Conservation (phyloP, 2,888 invertebrate genomes). For the Autographa gamma region DNA sequence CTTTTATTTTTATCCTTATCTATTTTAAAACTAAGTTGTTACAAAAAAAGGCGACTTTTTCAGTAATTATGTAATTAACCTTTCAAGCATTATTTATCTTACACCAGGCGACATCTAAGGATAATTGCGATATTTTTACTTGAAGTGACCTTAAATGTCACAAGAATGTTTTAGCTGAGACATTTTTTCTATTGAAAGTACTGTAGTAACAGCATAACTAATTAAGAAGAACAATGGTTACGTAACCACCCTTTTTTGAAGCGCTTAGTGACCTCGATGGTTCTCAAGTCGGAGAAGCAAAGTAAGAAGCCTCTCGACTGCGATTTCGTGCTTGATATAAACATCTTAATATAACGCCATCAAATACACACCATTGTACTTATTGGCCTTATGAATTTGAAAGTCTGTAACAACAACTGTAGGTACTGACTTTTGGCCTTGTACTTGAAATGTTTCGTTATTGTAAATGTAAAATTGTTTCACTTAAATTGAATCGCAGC, state of each 20-base stretch:
- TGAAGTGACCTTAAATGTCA: conserved; percentile 26
- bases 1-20: background rate
- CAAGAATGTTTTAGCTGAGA: conserved; percentile 21
- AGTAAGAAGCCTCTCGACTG: conserved; percentile 62
- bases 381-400: conserved; percentile 1
- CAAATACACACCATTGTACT: conserved; percentile 31
- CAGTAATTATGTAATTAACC: conserved; percentile 12
- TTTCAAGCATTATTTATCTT: conserved; percentile 23
- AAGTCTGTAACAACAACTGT: background rate
- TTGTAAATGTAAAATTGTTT: background rate
- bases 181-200: conserved; percentile 38
- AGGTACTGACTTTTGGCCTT: background rate
- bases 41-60: background rate
- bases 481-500: too few species aligned
- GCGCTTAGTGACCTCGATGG: conserved; percentile 53
- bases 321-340: conserved; percentile 61
- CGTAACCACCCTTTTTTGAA: conserved; percentile 62
- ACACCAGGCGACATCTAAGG: conserved; percentile 16
- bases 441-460: background rate
- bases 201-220: conserved; percentile 34
- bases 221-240: conserved; percentile 43
- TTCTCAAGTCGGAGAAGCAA: conserved; percentile 50
- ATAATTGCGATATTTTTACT: conserved; percentile 20
- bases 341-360: conserved; percentile 20
- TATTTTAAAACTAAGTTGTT: conserved; percentile 3